Percentiles rank a stretch among this genome's conserved stretches.
Evolutionary conservation across 92 coral and sea anemone genomes (phyloP).

Genomic region (Epizoanthus stellaris): DNA sequence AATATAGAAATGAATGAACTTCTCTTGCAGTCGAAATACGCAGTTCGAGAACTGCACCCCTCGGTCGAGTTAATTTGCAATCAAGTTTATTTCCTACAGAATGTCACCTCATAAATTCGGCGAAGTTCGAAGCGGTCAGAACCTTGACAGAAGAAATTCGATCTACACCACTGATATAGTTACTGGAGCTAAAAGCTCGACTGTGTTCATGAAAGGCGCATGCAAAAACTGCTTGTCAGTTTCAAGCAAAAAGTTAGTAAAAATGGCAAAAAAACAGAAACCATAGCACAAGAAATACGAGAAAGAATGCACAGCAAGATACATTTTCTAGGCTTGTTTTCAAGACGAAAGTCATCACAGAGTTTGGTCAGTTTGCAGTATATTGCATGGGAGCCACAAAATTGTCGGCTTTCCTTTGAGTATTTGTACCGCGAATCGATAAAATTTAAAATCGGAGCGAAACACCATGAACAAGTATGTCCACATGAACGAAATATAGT

Average conservation of each 20-base stretch:
- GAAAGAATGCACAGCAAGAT: slow-evolving; percentile 24
- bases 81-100: background rate
- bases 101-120: background rate
- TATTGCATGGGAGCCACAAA: slow-evolving; percentile 68
- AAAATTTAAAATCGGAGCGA: slow-evolving; percentile 78
- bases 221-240: slow-evolving; percentile 24
- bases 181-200: slow-evolving; percentile 23
- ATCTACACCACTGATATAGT: slow-evolving; percentile 38
- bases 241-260: slow-evolving; percentile 24
- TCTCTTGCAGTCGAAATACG: background rate
- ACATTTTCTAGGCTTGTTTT: slow-evolving; percentile 4
- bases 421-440: slow-evolving; percentile 89
- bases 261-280: slow-evolving; percentile 19
- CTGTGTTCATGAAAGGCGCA: background rate
- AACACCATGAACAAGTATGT: slow-evolving; percentile 32
- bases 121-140: background rate
- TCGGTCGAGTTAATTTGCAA: background rate
- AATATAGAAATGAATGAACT: slow-evolving; percentile 32
- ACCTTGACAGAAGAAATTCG: slow-evolving; percentile 20
- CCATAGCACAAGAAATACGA: slow-evolving; percentile 1
- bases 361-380: slow-evolving; percentile 56
- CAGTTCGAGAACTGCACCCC: background rate
- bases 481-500: slow-evolving; percentile 3
- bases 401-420: slow-evolving; percentile 94
- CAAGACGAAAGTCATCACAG: slow-evolving; percentile 43